These are phyloP conservation scores for Perca flavescens DNA, from an alignment of 2,113 vertebrate species.

Conservation along the genomic window DNA sequence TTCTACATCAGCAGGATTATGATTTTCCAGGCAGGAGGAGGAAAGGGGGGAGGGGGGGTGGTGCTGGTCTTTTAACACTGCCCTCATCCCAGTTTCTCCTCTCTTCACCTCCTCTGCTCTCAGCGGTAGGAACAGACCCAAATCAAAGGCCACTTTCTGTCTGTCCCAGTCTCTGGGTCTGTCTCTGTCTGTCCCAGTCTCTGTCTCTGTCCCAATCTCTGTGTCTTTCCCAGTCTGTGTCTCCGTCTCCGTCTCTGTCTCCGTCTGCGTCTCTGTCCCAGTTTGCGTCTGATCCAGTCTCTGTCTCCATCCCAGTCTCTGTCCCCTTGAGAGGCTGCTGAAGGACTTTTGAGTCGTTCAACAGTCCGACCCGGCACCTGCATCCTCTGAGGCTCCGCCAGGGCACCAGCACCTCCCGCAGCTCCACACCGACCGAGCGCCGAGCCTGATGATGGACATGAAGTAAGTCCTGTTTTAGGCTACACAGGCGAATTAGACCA, in stretches of 20 bases:
- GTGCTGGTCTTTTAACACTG: slow-evolving; percentile 50
- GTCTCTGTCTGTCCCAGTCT: not conserved
- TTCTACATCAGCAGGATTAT: slow-evolving; percentile 1
- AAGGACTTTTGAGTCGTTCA: not conserved
- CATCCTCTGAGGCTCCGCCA: not conserved
- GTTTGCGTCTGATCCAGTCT: too few relatives aligned
- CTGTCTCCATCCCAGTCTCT: not conserved
- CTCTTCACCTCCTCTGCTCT: slow-evolving; percentile 46
- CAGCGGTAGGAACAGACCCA: not conserved
- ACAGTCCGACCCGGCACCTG: slow-evolving; percentile 34
- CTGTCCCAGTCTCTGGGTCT: not conserved
- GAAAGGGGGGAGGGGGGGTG: not conserved
- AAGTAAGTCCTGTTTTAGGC: slow-evolving; percentile 47
- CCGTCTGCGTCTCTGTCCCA: too few relatives aligned
- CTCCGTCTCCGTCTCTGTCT: too few relatives aligned
- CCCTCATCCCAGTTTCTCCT: slow-evolving; percentile 33
- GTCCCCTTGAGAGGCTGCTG: slow-evolving; percentile 2
- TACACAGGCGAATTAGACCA: too few relatives aligned
- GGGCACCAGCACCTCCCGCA: not conserved
- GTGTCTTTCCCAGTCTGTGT: not conserved
- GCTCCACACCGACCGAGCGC: not conserved
- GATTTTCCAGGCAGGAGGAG: not conserved
- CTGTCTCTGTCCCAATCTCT: too few relatives aligned
- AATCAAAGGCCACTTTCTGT: not conserved
- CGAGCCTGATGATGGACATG: slow-evolving; percentile 35